Evolutionary conservation across 1,140 invertebrate species (phyloP).

Genomic region (Tenebrio molitor): DNA sequence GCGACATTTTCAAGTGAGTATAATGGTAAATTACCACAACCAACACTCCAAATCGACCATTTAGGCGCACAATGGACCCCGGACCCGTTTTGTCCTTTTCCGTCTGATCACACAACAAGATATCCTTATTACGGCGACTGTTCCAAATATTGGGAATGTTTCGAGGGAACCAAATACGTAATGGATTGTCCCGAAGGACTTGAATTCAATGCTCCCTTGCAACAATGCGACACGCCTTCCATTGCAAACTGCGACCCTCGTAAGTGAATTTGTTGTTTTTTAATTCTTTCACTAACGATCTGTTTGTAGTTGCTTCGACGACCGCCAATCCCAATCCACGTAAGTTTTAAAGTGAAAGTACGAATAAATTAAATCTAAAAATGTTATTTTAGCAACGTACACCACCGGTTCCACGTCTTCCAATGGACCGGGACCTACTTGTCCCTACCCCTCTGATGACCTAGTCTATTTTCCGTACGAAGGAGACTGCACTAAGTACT

Average conservation of each 20-base stretch:
- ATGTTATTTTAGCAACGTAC: not conserved
- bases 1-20: no score
- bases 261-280: not conserved
- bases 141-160: constrained; percentile 32
- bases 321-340: not conserved
- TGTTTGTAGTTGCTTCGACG: not conserved
- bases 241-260: not conserved
- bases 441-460: not conserved
- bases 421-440: not conserved
- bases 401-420: not conserved
- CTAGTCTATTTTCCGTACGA: constrained; percentile 14
- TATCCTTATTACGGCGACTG: constrained; percentile 21
- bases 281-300: not conserved
- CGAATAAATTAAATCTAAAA: no score
- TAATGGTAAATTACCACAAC: no score
- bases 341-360: no score
- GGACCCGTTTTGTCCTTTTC: not conserved
- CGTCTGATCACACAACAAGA: not conserved
- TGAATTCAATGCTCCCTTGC: not conserved
- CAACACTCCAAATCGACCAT: no score
- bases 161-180: constrained; percentile 8
- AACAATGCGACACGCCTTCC: not conserved
- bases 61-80: not conserved
- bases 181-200: constrained; percentile 18
- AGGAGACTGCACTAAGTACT: constrained; percentile 39